Evolutionary conservation across 2,113 vertebrate genomes (phyloP).

Genomic region (Rana temporaria): DNA sequence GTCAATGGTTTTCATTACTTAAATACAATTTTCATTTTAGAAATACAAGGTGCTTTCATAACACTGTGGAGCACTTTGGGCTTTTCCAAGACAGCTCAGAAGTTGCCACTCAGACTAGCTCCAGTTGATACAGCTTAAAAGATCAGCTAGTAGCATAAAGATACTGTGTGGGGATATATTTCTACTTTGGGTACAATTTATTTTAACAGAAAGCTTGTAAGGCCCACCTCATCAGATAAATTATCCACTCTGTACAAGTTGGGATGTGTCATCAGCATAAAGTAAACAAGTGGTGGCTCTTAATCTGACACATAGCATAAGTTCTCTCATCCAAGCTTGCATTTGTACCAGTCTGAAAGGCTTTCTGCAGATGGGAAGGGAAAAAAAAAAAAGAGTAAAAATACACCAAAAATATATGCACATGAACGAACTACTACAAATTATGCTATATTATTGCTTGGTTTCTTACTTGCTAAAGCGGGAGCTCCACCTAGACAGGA

Average conservation of each 20-base stretch:
- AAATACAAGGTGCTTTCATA: too few relatives aligned
- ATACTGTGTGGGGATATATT: too few relatives aligned
- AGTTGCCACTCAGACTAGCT: too few relatives aligned
- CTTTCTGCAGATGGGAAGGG: conserved; percentile 76
- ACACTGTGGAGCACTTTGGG: too few relatives aligned
- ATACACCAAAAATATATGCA: not conserved
- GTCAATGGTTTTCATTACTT: too few relatives aligned
- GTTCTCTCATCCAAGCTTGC: conserved; percentile 88
- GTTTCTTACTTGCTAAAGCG: too few relatives aligned
- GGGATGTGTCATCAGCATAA: conserved; percentile 92
- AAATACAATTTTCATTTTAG: too few relatives aligned
- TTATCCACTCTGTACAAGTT: conserved; percentile 88
- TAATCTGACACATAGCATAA: conserved; percentile 95
- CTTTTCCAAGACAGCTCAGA: too few relatives aligned
- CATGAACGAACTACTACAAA: not conserved
- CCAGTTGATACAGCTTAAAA: too few relatives aligned
- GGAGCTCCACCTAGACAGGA: too few relatives aligned
- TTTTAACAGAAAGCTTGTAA: not conserved
- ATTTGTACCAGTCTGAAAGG: conserved; percentile 90
- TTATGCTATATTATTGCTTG: not conserved
- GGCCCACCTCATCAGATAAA: conserved; percentile 87
- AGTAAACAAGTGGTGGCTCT: conserved; percentile 90
- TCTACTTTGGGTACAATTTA: too few relatives aligned
- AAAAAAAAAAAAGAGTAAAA: not conserved
- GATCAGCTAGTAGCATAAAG: too few relatives aligned